Evolutionary conservation across 2,113 vertebrate genomes (phyloP).

Genomic region (Gymnobelideus leadbeateri): DNA sequence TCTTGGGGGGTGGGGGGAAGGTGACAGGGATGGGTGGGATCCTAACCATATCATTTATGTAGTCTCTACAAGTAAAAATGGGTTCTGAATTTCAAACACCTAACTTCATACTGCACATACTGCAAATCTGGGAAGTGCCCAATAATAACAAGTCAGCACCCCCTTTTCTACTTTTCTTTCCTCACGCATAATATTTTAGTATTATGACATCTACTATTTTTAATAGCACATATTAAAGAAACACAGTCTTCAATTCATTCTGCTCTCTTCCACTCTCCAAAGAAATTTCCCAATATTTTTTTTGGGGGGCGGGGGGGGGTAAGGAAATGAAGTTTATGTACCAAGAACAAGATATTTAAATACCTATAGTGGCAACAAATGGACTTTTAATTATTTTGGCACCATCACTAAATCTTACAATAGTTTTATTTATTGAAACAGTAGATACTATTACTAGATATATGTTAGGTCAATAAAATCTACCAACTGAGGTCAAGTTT

Average conservation of each 20-base stretch:
- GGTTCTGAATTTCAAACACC: background rate
- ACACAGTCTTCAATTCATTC: background rate
- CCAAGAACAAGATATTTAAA: background rate
- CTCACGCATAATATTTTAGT: background rate
- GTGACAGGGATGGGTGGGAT: background rate
- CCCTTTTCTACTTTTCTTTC: background rate
- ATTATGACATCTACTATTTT: background rate
- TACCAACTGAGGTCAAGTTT: background rate
- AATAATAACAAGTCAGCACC: background rate
- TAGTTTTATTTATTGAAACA: background rate
- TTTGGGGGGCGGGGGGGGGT: background rate
- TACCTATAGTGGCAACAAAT: background rate
- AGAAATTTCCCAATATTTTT: background rate
- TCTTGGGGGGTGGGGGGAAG: background rate
- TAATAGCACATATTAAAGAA: background rate
- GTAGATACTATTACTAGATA: background rate
- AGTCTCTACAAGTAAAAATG: background rate
- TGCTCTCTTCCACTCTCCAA: background rate
- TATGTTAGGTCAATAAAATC: background rate
- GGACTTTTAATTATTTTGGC: background rate
- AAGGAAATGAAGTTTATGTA: background rate
- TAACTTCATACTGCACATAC: background rate
- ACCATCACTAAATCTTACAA: background rate
- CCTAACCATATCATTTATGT: background rate
- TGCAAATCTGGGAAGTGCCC: background rate